Conservation (phyloP, 2,797 vertebrate genomes). For the Hemitrygon akajei region DNA sequence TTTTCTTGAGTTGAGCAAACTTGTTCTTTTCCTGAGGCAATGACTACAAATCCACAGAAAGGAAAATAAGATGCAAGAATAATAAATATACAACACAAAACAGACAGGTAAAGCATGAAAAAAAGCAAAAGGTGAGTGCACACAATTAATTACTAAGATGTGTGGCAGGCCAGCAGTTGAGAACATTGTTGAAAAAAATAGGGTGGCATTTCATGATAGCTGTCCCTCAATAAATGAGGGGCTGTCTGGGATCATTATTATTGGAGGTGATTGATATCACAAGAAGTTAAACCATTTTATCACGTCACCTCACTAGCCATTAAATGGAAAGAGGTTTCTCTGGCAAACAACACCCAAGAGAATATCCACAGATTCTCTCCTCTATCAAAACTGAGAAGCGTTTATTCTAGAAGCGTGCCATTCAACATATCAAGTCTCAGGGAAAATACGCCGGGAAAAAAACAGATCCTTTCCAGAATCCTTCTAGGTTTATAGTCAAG, state of each 20-base stretch:
- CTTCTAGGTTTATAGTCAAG: no score
- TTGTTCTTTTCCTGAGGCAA: slow-evolving; percentile 38
- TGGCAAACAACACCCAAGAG: neutral
- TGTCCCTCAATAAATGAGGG: neutral
- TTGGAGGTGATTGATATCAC: neutral
- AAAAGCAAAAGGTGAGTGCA: neutral
- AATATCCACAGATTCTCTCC: no score
- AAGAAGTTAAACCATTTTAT: neutral
- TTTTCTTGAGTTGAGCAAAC: slow-evolving; percentile 51
- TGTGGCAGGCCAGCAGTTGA: neutral
- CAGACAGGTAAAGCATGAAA: neutral
- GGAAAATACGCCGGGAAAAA: no score
- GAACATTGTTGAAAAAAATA: neutral
- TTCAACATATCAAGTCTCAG: no score
- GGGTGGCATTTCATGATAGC: neutral
- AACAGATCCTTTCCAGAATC: no score
- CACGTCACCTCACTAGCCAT: neutral
- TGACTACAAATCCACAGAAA: slow-evolving; percentile 34
- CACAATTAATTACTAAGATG: neutral
- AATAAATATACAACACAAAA: neutral
- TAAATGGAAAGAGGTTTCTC: neutral
- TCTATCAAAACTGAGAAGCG: no score
- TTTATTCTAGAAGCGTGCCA: no score
- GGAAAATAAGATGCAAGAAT: slow-evolving; percentile 39
- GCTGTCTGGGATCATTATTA: no score